A percentile compares a stretch with the other conserved stretches of the same genome.
Evolutionary conservation across 2,888 invertebrate species (phyloP).

Genomic region (Pseudoips prasinana): DNA sequence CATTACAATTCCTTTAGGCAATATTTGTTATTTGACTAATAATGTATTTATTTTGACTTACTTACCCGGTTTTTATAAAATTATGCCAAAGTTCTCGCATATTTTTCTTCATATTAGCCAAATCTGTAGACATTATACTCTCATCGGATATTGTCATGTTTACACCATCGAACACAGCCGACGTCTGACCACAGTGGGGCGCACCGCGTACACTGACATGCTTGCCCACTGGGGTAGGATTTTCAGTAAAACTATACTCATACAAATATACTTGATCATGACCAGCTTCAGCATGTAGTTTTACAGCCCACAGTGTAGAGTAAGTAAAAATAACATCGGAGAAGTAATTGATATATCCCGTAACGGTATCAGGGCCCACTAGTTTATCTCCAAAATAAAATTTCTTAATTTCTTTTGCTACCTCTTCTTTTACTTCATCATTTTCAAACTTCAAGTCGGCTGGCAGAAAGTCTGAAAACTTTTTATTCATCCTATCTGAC

Average conservation of each 20-base stretch:
- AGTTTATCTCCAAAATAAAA: slow-evolving; percentile 47
- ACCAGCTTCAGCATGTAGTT: slow-evolving; percentile 41
- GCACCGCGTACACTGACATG: slow-evolving; percentile 39
- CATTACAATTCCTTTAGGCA: no score
- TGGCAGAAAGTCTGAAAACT: slow-evolving; percentile 51
- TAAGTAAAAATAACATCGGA: slow-evolving; percentile 54
- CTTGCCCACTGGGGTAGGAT: slow-evolving; percentile 28
- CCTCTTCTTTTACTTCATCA: slow-evolving; percentile 36
- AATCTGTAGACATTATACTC: slow-evolving; percentile 25
- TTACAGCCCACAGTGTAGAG: slow-evolving; percentile 35
- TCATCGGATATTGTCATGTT: slow-evolving; percentile 9
- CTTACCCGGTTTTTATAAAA: slow-evolving; percentile 46
- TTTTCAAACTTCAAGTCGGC: slow-evolving; percentile 45
- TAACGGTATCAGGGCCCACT: slow-evolving; percentile 33
- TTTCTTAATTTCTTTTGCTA: slow-evolving; percentile 40
- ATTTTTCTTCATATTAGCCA: slow-evolving; percentile 27
- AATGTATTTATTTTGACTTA: no score
- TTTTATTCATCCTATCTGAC: slow-evolving; percentile 45
- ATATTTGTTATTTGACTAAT: no score
- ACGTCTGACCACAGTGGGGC: slow-evolving; percentile 41
- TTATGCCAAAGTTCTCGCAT: slow-evolving; percentile 47
- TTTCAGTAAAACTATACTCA: slow-evolving; percentile 45
- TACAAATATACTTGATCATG: slow-evolving; percentile 50
- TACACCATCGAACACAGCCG: slow-evolving; percentile 28
- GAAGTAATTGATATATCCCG: slow-evolving; percentile 46